Percentiles rank a stretch among this genome's conserved stretches.
phyloP scores from a whole-genome alignment of 1,140 invertebrate genomes.

The Cotesia chilonis region DNA sequence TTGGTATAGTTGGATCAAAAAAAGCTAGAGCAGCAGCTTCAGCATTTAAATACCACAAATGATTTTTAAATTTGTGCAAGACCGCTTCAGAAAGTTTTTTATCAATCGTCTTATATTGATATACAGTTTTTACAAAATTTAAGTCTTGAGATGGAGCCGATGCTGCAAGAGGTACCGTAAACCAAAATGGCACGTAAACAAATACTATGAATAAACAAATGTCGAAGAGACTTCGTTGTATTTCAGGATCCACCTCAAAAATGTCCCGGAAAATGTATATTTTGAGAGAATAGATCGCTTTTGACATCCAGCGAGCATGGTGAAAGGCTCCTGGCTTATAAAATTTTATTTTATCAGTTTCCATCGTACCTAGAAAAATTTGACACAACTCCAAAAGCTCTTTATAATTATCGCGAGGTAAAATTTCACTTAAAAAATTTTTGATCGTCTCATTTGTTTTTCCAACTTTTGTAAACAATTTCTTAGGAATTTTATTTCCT shows the following conservation, averaged over 20 bases:
- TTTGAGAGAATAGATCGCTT: slow-evolving; percentile 42
- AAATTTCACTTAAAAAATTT: slow-evolving; percentile 16
- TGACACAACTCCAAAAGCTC: slow-evolving; percentile 45
- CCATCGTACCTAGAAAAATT: slow-evolving; percentile 40
- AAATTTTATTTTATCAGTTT: slow-evolving; percentile 13
- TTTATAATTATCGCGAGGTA: slow-evolving; percentile 42
- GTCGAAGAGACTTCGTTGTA: slow-evolving; percentile 31
- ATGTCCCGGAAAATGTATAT: slow-evolving; percentile 38
- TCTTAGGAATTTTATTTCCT: slow-evolving; percentile 19
- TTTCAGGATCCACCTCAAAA: background rate
- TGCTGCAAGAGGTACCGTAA: slow-evolving; percentile 33
- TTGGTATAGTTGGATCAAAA: slow-evolving; percentile 34
- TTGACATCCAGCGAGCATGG: slow-evolving; percentile 41
- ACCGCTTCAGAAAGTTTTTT: slow-evolving; percentile 40
- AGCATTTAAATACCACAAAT: slow-evolving; percentile 49
- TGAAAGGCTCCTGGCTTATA: slow-evolving; percentile 21
- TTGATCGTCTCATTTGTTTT: slow-evolving; percentile 33
- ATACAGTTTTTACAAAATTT: slow-evolving; percentile 28
- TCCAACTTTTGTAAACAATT: slow-evolving; percentile 24
- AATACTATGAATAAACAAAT: slow-evolving; percentile 41
- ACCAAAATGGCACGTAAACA: slow-evolving; percentile 42
- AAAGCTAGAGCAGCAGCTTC: slow-evolving; percentile 32
- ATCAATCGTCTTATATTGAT: slow-evolving; percentile 36
- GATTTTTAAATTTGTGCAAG: slow-evolving; percentile 44
- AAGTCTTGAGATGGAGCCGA: slow-evolving; percentile 35